phyloP scores from a whole-genome alignment of 1,140 invertebrate genomes.

The Latrodectus geometricus region DNA sequence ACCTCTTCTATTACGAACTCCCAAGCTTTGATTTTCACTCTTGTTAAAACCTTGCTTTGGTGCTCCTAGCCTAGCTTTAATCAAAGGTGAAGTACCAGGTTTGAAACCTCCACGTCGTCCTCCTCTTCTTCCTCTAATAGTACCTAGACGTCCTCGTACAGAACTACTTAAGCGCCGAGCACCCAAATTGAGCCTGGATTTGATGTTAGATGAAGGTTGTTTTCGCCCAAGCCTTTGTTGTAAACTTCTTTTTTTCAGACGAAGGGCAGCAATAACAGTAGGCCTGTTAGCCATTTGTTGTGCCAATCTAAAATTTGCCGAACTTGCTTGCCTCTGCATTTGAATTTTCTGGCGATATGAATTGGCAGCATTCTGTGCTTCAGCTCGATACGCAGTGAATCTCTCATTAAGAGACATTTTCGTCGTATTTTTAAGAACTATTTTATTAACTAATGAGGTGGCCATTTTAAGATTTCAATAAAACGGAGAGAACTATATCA shows the following conservation, averaged over 20 bases:
- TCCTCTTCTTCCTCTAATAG: conserved; percentile 60
- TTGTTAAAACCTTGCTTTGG: conserved; percentile 4
- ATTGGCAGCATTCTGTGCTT: conserved; percentile 25
- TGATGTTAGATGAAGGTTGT: conserved; percentile 64
- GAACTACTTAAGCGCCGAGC: conserved; percentile 36
- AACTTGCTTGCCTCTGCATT: conserved; percentile 68
- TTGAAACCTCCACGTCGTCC: conserved; percentile 64
- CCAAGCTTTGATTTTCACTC: neutral
- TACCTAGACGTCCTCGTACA: conserved; percentile 31
- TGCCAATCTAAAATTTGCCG: conserved; percentile 70
- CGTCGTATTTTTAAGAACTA: conserved; percentile 57
- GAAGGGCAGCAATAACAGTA: conserved; percentile 70
- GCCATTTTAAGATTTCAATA: conserved; percentile 2
- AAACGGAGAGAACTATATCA: neutral
- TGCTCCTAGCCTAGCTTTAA: conserved; percentile 53
- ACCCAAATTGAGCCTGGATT: conserved; percentile 66
- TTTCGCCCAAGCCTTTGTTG: conserved; percentile 68
- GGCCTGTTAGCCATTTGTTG: conserved; percentile 73
- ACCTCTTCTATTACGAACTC: conserved; percentile 28
- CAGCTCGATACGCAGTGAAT: conserved; percentile 60
- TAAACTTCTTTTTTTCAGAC: conserved; percentile 68
- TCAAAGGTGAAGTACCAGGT: conserved; percentile 54
- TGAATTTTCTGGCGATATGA: conserved; percentile 65
- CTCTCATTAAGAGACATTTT: conserved; percentile 62
- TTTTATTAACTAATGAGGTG: conserved; percentile 28